These are phyloP conservation scores for Ceryle rudis DNA, from an alignment of 2,797 vertebrate genomes.

Conservation along the genomic window DNA sequence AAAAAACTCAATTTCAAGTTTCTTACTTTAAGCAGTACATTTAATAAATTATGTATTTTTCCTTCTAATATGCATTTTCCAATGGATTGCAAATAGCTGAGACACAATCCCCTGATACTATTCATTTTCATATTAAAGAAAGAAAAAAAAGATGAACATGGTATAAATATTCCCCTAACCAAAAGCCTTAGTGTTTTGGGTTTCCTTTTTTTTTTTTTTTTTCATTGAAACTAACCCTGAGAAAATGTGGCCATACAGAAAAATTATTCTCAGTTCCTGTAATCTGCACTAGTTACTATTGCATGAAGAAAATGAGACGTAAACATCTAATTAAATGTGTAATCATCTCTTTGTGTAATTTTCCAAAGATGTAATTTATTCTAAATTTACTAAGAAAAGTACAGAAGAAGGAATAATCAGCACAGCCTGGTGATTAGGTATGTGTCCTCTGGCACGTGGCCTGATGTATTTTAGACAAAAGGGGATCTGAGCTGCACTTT, in stretches of 20 bases:
- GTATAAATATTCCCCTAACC: neutral
- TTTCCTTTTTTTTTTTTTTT: neutral
- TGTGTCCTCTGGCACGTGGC: constrained; percentile 37
- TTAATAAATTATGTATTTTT: constrained; percentile 78
- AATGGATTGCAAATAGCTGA: constrained; percentile 32
- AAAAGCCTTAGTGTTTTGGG: neutral
- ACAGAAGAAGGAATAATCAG: constrained; percentile 72
- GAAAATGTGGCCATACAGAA: constrained; percentile 57
- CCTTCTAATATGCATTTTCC: constrained; percentile 63
- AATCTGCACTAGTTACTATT: constrained; percentile 60
- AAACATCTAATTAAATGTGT: constrained; percentile 73
- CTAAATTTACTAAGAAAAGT: constrained; percentile 74
- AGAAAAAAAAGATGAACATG: constrained; percentile 19
- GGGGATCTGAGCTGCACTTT: neutral
- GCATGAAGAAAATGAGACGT: constrained; percentile 45
- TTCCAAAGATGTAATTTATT: constrained; percentile 74
- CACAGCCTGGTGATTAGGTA: constrained; percentile 68
- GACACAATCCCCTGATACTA: constrained; percentile 10
- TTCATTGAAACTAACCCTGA: constrained; percentile 41
- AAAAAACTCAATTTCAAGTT: constrained; percentile 71
- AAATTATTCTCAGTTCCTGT: constrained; percentile 48
- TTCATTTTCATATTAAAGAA: constrained; percentile 74
- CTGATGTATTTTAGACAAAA: constrained; percentile 35
- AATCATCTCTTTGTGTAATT: constrained; percentile 67
- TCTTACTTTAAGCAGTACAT: constrained; percentile 71